These are phyloP conservation scores for Hyperoplus lanceolatus DNA, from an alignment of 2,797 vertebrate species.

Conservation along the genomic window DNA sequence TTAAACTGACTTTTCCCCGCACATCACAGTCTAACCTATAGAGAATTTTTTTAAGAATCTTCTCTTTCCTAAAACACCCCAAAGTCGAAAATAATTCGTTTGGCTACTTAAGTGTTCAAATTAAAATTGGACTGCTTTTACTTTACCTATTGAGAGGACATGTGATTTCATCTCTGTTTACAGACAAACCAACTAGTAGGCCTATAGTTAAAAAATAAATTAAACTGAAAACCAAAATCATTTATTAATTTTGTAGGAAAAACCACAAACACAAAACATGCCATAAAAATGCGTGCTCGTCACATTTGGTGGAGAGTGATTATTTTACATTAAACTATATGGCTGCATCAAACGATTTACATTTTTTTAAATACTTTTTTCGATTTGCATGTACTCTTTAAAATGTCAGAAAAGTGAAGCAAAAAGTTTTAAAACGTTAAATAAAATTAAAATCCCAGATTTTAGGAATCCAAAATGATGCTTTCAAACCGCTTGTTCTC, in stretches of 20 bases:
- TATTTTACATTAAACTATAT: background rate
- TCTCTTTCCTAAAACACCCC: slow-evolving; percentile 4
- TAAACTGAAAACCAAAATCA: background rate
- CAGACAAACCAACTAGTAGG: background rate
- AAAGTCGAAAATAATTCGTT: background rate
- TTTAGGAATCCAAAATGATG: background rate
- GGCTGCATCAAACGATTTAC: background rate
- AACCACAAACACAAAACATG: background rate
- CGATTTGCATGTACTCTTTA: background rate
- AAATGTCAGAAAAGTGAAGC: background rate
- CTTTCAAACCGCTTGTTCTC: background rate
- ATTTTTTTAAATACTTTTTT: background rate
- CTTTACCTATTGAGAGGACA: background rate
- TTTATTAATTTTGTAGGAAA: background rate
- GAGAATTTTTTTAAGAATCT: slow-evolving; percentile 1
- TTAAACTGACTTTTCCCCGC: slow-evolving; percentile 51
- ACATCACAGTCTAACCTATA: slow-evolving; percentile 33
- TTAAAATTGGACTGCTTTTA: background rate
- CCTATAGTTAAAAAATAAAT: background rate
- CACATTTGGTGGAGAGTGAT: background rate
- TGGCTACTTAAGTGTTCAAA: too few species aligned
- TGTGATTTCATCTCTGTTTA: background rate
- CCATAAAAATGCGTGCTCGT: background rate
- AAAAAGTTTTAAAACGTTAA: background rate
- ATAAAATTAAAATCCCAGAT: background rate